Evolutionary conservation across 2,888 invertebrate genomes (phyloP).

Genomic region (Siphlonurus alternatus): DNA sequence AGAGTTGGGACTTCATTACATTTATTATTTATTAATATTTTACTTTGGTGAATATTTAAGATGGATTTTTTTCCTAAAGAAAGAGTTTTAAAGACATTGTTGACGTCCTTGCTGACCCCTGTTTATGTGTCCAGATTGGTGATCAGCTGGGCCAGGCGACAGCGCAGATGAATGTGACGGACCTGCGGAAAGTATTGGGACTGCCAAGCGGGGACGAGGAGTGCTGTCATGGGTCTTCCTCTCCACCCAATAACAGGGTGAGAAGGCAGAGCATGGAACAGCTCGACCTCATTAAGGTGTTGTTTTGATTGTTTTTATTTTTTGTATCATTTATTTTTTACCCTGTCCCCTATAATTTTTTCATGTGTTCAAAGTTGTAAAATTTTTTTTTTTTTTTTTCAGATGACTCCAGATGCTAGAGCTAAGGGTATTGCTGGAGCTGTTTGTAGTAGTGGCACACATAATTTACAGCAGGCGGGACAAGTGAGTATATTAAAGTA

Average conservation of each 20-base stretch:
- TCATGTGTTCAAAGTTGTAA: not conserved
- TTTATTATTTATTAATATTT: too few species aligned
- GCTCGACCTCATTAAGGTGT: conserved; percentile 77
- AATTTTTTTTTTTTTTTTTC: conserved; percentile 11
- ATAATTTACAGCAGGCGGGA: not conserved
- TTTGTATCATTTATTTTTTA: conserved; percentile 18
- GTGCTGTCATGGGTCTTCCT: conserved; percentile 19
- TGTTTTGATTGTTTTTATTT: conserved; percentile 16
- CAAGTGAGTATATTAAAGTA: too few species aligned
- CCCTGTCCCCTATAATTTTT: not conserved
- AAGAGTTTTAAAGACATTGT: too few species aligned
- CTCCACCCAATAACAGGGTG: conserved; percentile 35
- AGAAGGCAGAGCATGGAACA: conserved; percentile 92
- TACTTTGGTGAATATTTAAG: too few species aligned
- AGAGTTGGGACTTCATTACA: too few species aligned
- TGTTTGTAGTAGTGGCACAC: conserved; percentile 7
- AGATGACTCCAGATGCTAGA: conserved; percentile 50
- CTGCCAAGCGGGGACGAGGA: conserved; percentile 33
- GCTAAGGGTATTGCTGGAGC: conserved; percentile 20
- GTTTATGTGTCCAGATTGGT: conserved; percentile 56
- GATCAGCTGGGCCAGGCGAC: conserved; percentile 87
- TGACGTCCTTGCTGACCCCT: too few species aligned
- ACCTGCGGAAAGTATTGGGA: conserved; percentile 68
- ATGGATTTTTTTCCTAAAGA: too few species aligned
- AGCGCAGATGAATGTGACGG: conserved; percentile 82